phyloP scores from a whole-genome alignment of 2,113 vertebrate genomes.

The Alouatta palliata region DNA sequence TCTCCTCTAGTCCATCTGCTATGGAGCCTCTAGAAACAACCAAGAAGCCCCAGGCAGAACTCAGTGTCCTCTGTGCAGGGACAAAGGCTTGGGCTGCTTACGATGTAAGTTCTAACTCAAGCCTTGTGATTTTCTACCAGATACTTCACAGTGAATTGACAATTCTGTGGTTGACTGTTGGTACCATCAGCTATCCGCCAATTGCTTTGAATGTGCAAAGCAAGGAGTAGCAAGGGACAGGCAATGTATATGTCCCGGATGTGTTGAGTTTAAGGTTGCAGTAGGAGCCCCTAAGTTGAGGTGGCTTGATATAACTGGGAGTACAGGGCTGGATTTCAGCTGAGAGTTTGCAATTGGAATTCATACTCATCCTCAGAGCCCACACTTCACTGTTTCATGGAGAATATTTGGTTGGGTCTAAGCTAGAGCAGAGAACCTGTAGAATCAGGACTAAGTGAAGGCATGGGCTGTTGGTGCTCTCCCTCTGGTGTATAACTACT shows the following conservation, averaged over 20 bases:
- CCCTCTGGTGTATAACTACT: neutral
- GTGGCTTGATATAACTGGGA: neutral
- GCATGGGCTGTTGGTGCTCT: fast-evolving
- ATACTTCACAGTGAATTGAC: neutral
- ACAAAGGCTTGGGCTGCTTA: neutral
- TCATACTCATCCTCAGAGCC: neutral
- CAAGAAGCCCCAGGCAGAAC: neutral
- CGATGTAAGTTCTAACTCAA: neutral
- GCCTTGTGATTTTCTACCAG: neutral
- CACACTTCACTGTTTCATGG: neutral
- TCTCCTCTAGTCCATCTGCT: neutral
- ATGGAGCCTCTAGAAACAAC: neutral
- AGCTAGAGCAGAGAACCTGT: neutral
- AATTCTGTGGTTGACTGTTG: neutral
- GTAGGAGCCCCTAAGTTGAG: neutral
- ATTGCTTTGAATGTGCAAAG: neutral
- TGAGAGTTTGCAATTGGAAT: neutral
- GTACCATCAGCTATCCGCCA: neutral
- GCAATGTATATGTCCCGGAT: neutral
- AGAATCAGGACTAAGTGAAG: neutral
- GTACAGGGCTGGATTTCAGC: neutral
- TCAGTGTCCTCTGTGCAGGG: neutral
- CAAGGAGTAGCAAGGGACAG: neutral
- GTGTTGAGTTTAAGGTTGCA: neutral
- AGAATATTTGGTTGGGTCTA: no score